These are phyloP conservation scores for Cerastis rubricosa DNA, from an alignment of 2,888 invertebrate genomes.

Conservation along the genomic window DNA sequence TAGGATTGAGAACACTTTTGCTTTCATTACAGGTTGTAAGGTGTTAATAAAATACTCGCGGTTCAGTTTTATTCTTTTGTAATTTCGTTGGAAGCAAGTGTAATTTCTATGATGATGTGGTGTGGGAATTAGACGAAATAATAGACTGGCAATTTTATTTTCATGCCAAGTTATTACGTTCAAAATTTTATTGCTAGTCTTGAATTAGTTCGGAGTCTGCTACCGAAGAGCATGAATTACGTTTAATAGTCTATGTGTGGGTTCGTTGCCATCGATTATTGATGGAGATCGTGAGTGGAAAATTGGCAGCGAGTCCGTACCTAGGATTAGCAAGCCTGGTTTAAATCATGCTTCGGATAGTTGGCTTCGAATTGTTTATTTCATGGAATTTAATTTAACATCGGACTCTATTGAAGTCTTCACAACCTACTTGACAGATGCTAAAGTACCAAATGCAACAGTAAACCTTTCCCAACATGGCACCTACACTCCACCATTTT, in stretches of 20 bases:
- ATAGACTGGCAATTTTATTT: constrained; percentile 58
- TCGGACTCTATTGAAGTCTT: neutral
- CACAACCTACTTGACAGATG: constrained; percentile 19
- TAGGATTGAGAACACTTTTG: constrained; percentile 68
- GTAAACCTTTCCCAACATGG: constrained; percentile 53
- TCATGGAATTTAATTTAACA: constrained; percentile 7
- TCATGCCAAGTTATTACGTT: constrained; percentile 54
- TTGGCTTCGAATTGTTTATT: constrained; percentile 30
- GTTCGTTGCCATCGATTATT: constrained; percentile 51
- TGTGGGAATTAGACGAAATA: constrained; percentile 61
- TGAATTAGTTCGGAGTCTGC: constrained; percentile 47
- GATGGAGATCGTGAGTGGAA: constrained; percentile 54
- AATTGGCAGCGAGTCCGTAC: constrained; percentile 42
- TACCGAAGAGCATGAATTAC: constrained; percentile 57
- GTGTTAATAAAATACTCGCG: constrained; percentile 53
- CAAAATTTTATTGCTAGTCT: constrained; percentile 50
- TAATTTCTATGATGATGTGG: constrained; percentile 60
- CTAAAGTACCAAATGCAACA: constrained; percentile 40
- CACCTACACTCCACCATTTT: constrained; percentile 56
- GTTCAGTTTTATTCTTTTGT: constrained; percentile 57
- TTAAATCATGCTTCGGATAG: constrained; percentile 20
- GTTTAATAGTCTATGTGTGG: constrained; percentile 47
- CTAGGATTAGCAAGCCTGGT: constrained; percentile 45
- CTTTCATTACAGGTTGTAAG: constrained; percentile 64
- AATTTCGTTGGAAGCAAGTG: constrained; percentile 43